phyloP scores from a whole-genome alignment of 1,140 invertebrate species.

The Hydropsyche tenuis region DNA sequence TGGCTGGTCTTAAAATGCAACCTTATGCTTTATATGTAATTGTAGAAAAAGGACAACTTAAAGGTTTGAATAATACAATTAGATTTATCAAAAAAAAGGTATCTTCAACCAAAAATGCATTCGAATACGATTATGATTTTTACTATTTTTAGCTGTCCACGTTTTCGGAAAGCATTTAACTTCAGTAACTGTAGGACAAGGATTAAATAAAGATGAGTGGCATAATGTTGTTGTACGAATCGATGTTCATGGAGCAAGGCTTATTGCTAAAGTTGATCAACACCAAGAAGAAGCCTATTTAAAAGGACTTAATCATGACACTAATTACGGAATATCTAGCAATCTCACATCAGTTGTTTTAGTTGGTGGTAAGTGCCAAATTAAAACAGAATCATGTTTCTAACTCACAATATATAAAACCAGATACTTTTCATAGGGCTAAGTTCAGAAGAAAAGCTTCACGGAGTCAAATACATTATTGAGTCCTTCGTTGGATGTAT shows the following conservation, averaged over 20 bases:
- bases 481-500: slow-evolving; percentile 93
- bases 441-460: slow-evolving; percentile 82
- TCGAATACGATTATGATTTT: too few relatives aligned
- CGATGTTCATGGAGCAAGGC: slow-evolving; percentile 79
- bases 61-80: too few relatives aligned
- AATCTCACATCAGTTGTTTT: slow-evolving; percentile 86
- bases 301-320: slow-evolving; percentile 78
- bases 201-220: slow-evolving; percentile 88
- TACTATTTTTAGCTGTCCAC: slow-evolving; percentile 72
- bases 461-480: slow-evolving; percentile 89
- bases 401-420: neutral
- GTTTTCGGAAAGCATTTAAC: slow-evolving; percentile 86
- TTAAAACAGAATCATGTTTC: neutral
- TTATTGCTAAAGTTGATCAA: slow-evolving; percentile 85
- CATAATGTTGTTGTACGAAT: slow-evolving; percentile 82
- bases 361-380: slow-evolving; percentile 80
- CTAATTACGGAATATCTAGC: slow-evolving; percentile 82
- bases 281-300: slow-evolving; percentile 78
- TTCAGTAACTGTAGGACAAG: slow-evolving; percentile 85
- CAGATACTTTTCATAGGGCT: slow-evolving; percentile 66
- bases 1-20: slow-evolving; percentile 70
- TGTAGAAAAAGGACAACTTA: slow-evolving; percentile 86
- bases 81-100: too few relatives aligned
- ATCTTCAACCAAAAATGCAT: too few relatives aligned
- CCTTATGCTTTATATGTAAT: slow-evolving; percentile 89